Evolutionary conservation across 1,140 invertebrate species (phyloP).

Genomic region (Trichogramma pretiosum): DNA sequence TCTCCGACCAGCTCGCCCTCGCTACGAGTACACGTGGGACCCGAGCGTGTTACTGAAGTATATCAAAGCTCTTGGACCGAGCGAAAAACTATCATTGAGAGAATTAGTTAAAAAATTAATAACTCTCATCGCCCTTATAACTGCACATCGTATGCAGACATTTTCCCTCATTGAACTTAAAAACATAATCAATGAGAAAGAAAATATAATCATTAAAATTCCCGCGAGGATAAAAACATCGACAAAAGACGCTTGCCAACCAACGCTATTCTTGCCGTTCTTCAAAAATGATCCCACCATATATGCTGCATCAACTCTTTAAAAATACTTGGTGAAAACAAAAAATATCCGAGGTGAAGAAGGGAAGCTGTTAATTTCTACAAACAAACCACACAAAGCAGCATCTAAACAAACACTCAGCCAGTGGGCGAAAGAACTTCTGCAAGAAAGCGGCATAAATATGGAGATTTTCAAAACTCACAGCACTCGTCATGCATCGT

Average conservation of each 20-base stretch:
- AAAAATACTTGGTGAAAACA: not conserved
- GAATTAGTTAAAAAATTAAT: too few species aligned
- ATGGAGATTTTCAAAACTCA: not conserved
- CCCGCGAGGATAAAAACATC: too few species aligned
- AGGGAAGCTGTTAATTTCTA: not conserved
- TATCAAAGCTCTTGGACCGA: too few species aligned
- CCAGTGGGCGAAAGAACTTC: not conserved
- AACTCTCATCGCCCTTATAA: too few species aligned
- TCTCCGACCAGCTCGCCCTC: not conserved
- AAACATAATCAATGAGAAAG: too few species aligned
- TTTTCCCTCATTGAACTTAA: too few species aligned
- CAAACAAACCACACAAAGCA: not conserved
- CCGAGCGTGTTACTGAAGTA: too few species aligned
- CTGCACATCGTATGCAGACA: too few species aligned
- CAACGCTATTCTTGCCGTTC: not conserved
- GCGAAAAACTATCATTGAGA: too few species aligned
- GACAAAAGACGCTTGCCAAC: too few species aligned
- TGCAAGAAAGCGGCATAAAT: not conserved
- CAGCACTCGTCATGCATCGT: not conserved
- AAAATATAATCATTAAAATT: too few species aligned
- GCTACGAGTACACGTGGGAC: too few species aligned
- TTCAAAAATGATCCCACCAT: not conserved
- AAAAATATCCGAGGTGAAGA: not conserved
- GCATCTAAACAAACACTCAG: not conserved
- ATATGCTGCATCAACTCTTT: not conserved